Conservation (phyloP, 2,888 invertebrate species). For the Andrena fulva region DNA sequence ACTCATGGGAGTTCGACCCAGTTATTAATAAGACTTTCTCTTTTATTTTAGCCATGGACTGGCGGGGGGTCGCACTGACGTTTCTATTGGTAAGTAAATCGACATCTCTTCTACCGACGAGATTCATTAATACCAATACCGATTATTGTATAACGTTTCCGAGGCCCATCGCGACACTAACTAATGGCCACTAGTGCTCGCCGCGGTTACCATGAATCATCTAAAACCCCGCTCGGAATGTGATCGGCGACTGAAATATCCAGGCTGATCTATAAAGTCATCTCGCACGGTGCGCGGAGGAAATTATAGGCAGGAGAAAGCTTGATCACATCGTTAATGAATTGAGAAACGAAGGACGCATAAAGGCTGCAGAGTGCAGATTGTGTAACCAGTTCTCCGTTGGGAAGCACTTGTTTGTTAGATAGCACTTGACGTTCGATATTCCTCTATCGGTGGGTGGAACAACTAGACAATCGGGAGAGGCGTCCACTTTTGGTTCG, state of each 20-base stretch:
- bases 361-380: not conserved
- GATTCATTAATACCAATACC: not conserved
- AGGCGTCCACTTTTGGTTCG: not conserved
- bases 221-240: no score
- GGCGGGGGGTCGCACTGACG: slow-evolving; percentile 78
- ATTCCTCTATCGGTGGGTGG: not conserved
- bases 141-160: not conserved
- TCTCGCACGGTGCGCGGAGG: no score
- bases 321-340: not conserved
- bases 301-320: not conserved
- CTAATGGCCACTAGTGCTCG: not conserved
- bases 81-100: slow-evolving; percentile 80
- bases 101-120: slow-evolving; percentile 12
- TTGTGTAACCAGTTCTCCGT: slow-evolving; percentile 4
- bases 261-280: no score
- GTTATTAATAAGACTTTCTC: slow-evolving; percentile 83
- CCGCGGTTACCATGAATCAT: no score
- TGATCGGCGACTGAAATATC: no score
- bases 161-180: not conserved
- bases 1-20: slow-evolving; percentile 74
- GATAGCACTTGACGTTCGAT: not conserved
- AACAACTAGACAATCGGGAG: not conserved
- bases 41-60: slow-evolving; percentile 84
- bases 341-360: not conserved
- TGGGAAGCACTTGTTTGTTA: not conserved